phyloP scores from a whole-genome alignment of 2,888 invertebrate genomes.

The Philereme transversata region DNA sequence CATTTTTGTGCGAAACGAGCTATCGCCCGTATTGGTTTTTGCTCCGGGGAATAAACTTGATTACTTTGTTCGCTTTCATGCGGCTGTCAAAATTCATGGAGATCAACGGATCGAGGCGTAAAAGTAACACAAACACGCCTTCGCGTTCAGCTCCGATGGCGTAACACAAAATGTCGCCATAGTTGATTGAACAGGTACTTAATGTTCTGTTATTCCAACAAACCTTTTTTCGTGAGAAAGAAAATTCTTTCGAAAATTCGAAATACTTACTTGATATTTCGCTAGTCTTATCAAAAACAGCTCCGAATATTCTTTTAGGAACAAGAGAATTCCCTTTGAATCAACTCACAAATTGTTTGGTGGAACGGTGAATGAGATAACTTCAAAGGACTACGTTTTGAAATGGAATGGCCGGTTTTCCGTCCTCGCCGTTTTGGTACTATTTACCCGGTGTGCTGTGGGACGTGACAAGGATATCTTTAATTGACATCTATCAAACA shows the following conservation, averaged over 20 bases:
- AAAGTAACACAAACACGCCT: conserved; percentile 13
- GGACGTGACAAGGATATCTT: conserved; percentile 13
- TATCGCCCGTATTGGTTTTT: conserved; percentile 12
- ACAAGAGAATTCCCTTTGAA: conserved; percentile 15
- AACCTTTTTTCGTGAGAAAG: conserved; percentile 8
- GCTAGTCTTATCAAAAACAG: conserved; percentile 11
- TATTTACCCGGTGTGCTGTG: conserved; percentile 1
- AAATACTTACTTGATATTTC: conserved; percentile 14
- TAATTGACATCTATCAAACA: conserved; percentile 23
- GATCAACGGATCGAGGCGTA: conserved; percentile 7
- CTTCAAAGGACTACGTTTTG: conserved; percentile 19
- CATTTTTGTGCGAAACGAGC: conserved; percentile 10
- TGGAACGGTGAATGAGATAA: conserved; percentile 17
- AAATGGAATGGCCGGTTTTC: conserved; percentile 14
- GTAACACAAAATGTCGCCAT: conserved; percentile 5
- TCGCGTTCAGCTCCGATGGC: conserved; percentile 4
- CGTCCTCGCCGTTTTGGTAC: background rate
- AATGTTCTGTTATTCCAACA: conserved; percentile 15
- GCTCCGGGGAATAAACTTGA: conserved; percentile 8
- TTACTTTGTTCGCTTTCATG: conserved; percentile 19
- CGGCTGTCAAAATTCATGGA: conserved; percentile 20
- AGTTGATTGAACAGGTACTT: conserved; percentile 11
- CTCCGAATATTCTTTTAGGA: conserved; percentile 27
- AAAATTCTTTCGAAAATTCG: conserved; percentile 14
- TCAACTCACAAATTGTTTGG: conserved; percentile 24